These are phyloP conservation scores for Dryococelus australis DNA, from an alignment of 2,888 invertebrate genomes.

Conservation along the genomic window DNA sequence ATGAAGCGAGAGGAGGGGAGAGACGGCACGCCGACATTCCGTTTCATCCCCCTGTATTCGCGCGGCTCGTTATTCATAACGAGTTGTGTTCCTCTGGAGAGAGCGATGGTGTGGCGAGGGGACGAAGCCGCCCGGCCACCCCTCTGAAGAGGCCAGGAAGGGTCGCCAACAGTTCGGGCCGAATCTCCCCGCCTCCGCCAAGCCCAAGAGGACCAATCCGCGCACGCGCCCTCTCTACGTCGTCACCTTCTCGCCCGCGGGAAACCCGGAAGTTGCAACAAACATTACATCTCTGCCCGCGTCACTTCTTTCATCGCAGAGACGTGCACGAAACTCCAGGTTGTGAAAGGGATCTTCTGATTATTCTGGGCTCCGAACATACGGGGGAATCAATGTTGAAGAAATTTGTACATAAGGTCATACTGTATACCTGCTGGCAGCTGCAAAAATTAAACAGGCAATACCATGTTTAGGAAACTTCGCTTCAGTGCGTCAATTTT, in stretches of 20 bases:
- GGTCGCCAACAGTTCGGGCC: background rate
- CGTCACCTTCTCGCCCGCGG: background rate
- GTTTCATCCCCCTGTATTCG: background rate
- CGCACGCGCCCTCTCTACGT: background rate
- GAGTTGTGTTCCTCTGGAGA: background rate
- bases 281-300: too few species aligned
- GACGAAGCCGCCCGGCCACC: background rate
- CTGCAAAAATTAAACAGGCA: too few species aligned
- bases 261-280: too few species aligned
- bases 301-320: too few species aligned
- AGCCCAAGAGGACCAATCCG: background rate
- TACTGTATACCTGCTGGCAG: too few species aligned
- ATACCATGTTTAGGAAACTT: too few species aligned
- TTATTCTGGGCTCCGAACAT: too few species aligned
- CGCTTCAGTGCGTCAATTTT: too few species aligned
- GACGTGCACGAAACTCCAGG: too few species aligned
- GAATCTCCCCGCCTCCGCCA: background rate
- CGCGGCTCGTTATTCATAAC: slow-evolving; percentile 16
- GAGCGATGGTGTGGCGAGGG: background rate
- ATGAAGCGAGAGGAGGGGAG: background rate
- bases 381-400: too few species aligned
- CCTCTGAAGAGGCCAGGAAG: background rate
- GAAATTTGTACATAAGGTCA: too few species aligned
- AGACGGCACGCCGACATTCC: background rate
- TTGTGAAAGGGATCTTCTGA: too few species aligned